Conservation (phyloP, 2,888 invertebrate species). For the Gandaritis pyraliata region DNA sequence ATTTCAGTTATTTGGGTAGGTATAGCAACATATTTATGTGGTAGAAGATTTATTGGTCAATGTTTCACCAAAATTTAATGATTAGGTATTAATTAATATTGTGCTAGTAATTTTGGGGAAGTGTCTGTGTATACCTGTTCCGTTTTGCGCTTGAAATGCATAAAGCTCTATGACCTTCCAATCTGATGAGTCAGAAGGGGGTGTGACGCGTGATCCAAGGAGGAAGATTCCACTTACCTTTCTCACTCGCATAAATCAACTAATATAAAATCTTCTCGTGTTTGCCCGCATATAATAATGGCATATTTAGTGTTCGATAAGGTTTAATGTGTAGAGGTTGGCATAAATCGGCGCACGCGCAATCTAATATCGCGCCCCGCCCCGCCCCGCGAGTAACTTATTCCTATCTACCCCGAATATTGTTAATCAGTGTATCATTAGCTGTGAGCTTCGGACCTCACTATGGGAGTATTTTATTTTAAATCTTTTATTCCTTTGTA, state of each 20-base stretch:
- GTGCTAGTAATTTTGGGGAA: not conserved
- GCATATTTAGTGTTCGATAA: slow-evolving; percentile 83
- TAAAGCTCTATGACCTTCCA: slow-evolving; percentile 10
- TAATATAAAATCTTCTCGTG: slow-evolving; percentile 58
- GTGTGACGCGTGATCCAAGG: slow-evolving; percentile 19
- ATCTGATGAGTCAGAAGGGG: slow-evolving; percentile 20
- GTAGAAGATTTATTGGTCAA: too few relatives aligned
- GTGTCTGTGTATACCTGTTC: not conserved
- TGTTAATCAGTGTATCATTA: slow-evolving; percentile 84
- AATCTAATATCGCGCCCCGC: slow-evolving; percentile 74
- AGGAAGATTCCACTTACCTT: slow-evolving; percentile 56
- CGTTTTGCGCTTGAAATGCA: not conserved
- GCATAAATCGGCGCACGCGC: slow-evolving; percentile 76
- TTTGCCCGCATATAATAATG: slow-evolving; percentile 82
- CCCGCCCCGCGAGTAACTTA: slow-evolving; percentile 76
- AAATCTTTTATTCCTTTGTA: slow-evolving; percentile 3
- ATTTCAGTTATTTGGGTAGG: too few relatives aligned
- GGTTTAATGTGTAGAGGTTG: slow-evolving; percentile 80
- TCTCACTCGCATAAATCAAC: slow-evolving; percentile 72
- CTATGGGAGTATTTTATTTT: slow-evolving; percentile 44
- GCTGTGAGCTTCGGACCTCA: slow-evolving; percentile 60
- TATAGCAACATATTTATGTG: too few relatives aligned
- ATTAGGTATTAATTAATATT: too few relatives aligned
- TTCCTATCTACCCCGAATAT: slow-evolving; percentile 82
- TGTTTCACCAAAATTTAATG: too few relatives aligned